phyloP scores from a whole-genome alignment of 1,140 invertebrate genomes.

The Cotesia vestalis region DNA sequence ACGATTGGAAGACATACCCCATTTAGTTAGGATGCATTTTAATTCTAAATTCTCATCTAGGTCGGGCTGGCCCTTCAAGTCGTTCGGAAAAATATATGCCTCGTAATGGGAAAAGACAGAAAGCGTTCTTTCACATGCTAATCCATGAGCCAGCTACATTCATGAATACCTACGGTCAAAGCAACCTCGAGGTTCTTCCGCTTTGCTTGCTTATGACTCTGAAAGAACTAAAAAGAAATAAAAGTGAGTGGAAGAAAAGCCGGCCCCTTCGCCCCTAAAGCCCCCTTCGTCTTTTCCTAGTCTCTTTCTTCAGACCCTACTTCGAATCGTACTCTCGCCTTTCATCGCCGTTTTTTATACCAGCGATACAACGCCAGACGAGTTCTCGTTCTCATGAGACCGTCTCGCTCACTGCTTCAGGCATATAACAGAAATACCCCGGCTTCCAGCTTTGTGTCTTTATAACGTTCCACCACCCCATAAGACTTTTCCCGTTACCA shows the following conservation, averaged over 20 bases:
- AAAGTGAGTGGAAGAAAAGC: neutral
- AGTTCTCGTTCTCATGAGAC: slow-evolving; percentile 24
- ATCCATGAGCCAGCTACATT: slow-evolving; percentile 56
- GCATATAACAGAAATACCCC: slow-evolving; percentile 52
- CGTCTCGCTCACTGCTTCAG: slow-evolving; percentile 8
- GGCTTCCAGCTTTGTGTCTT: slow-evolving; percentile 56
- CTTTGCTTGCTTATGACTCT: slow-evolving; percentile 35
- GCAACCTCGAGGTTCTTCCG: slow-evolving; percentile 42
- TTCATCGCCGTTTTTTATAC: slow-evolving; percentile 1
- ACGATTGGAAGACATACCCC: neutral
- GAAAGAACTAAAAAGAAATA: neutral
- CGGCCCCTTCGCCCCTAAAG: slow-evolving; percentile 28
- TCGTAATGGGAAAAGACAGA: slow-evolving; percentile 18
- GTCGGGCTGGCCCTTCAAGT: slow-evolving; percentile 12
- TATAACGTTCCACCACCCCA: slow-evolving; percentile 52
- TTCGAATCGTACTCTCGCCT: slow-evolving; percentile 6
- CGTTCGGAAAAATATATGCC: slow-evolving; percentile 22
- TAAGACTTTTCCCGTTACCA: slow-evolving; percentile 46
- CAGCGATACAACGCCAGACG: slow-evolving; percentile 5
- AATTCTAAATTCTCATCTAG: neutral
- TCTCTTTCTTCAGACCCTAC: slow-evolving; percentile 27
- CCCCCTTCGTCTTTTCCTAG: neutral
- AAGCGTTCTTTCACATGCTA: slow-evolving; percentile 63
- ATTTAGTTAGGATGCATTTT: slow-evolving; percentile 28
- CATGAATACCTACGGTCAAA: slow-evolving; percentile 62